Evolutionary conservation across 2,113 vertebrate species (phyloP).

Genomic region (Ibidorhyncha struthersii): DNA sequence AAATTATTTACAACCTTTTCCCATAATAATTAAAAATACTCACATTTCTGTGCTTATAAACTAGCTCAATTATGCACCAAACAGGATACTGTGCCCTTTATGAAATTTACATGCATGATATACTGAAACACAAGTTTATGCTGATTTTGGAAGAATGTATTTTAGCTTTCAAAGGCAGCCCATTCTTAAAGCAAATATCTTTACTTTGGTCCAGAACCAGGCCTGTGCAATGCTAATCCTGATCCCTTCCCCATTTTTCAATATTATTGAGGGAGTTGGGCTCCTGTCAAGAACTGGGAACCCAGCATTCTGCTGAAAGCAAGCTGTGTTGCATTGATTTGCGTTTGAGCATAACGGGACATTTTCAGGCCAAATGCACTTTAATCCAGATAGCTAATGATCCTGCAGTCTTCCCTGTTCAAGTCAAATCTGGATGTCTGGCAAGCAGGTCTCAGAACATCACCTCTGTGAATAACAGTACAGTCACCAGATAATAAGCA

Average conservation of each 20-base stretch:
- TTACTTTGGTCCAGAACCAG: not conserved
- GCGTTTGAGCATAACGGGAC: not conserved
- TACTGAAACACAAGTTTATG: not conserved
- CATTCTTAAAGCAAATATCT: not conserved
- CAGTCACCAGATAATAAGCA: not conserved
- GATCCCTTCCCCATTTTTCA: not conserved
- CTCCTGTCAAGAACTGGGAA: not conserved
- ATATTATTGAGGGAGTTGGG: not conserved
- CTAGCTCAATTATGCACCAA: not conserved
- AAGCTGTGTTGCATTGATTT: not conserved
- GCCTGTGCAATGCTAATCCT: not conserved
- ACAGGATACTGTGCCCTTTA: accelerated
- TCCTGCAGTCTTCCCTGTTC: not conserved
- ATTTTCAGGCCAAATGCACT: not conserved
- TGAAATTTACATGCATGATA: not conserved
- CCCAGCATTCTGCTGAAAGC: not conserved
- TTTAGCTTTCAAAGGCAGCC: not conserved
- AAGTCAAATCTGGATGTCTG: not conserved
- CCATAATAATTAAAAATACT: not conserved
- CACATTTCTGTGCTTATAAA: not conserved
- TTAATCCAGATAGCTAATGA: not conserved
- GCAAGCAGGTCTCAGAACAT: not conserved
- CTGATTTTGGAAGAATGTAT: not conserved
- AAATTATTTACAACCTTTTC: not conserved
- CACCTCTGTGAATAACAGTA: not conserved